phyloP scores from a whole-genome alignment of 2,888 invertebrate genomes.

The Diarsia rubi region DNA sequence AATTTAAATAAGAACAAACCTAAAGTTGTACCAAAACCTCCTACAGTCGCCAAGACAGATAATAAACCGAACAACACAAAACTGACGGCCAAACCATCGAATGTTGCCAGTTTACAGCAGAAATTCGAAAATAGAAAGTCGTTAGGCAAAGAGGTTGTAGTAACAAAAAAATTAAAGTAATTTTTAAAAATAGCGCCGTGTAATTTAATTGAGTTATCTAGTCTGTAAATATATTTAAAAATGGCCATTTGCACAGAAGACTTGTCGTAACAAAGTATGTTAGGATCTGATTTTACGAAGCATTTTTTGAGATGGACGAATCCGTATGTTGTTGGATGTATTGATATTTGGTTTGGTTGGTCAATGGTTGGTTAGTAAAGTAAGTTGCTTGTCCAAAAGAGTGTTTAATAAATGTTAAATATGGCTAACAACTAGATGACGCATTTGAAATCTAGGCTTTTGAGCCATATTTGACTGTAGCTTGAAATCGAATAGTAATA shows the following conservation, averaged over 20 bases:
- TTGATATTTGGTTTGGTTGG: conserved; percentile 45
- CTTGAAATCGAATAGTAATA: conserved; percentile 15
- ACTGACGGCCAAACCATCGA: conserved; percentile 91
- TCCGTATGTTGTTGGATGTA: conserved; percentile 35
- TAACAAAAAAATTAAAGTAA: conserved; percentile 71
- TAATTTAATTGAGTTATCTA: conserved; percentile 69
- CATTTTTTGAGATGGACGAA: conserved; percentile 39
- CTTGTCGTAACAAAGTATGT: conserved; percentile 63
- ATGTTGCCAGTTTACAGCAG: conserved; percentile 94
- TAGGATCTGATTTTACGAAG: conserved; percentile 64
- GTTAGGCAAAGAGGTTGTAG: conserved; percentile 83
- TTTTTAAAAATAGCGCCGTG: conserved; percentile 45
- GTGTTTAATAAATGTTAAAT: conserved; percentile 5
- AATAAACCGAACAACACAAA: conserved; percentile 85
- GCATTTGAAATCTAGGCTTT: conserved; percentile 22
- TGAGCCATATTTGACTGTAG: conserved; percentile 30
- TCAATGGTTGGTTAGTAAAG: conserved; percentile 52
- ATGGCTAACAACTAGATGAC: neutral
- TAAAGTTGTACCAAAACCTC: conserved; percentile 87
- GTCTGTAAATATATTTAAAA: conserved; percentile 69
- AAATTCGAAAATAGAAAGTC: conserved; percentile 93
- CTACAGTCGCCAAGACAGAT: conserved; percentile 76
- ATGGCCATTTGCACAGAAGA: conserved; percentile 64
- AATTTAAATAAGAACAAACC: conserved; percentile 88
- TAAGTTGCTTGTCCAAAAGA: conserved; percentile 55